These are phyloP conservation scores for Lasioglossum albipes DNA, from an alignment of 1,140 invertebrate species.

Conservation along the genomic window DNA sequence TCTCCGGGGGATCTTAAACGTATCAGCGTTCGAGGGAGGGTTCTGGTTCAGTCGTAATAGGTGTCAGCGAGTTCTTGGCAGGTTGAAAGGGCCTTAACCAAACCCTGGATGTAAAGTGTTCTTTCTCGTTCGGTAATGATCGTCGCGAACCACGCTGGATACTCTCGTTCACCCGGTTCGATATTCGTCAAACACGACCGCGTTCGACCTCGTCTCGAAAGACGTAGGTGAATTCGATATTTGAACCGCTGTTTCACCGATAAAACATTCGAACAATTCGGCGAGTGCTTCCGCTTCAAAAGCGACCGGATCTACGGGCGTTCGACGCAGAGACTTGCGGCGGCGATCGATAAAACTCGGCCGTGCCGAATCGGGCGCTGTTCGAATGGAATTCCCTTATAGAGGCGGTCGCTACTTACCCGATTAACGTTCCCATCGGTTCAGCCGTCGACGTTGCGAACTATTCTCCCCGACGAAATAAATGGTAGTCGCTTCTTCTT, in stretches of 20 bases:
- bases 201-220: no score
- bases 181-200: not conserved
- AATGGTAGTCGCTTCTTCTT: conserved; percentile 12
- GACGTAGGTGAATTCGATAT: not conserved
- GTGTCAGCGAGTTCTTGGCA: conserved; percentile 17
- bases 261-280: not conserved
- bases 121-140: no score
- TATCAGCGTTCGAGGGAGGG: conserved; percentile 12
- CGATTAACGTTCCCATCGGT: conserved; percentile 37
- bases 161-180: not conserved
- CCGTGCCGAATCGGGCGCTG: not conserved
- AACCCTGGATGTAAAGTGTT: no score
- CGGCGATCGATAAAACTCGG: conserved; percentile 22
- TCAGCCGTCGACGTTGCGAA: not conserved
- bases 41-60: conserved; percentile 29
- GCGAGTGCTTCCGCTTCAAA: not conserved
- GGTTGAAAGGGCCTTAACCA: no score
- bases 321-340: not conserved
- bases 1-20: conserved; percentile 25
- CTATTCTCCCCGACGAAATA: conserved; percentile 26
- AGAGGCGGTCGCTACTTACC: conserved; percentile 28
- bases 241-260: not conserved
- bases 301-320: not conserved
- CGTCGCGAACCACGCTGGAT: not conserved
- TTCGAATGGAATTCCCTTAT: conserved; percentile 19